Conservation (phyloP, 2,888 invertebrate genomes). For the Lasioglossum vierecki region DNA sequence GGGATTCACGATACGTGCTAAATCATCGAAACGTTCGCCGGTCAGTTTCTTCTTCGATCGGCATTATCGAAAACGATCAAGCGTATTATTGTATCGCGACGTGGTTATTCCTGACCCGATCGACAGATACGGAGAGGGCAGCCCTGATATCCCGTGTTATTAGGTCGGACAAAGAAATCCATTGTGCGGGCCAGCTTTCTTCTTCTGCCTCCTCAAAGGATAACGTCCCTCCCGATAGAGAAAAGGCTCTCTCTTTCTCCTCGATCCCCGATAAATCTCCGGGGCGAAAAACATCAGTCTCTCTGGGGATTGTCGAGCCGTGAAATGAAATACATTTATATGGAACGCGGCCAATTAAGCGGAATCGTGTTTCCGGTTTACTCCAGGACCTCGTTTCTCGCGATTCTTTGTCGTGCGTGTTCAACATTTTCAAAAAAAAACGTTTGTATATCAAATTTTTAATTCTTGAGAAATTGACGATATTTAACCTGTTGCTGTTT, state of each 20-base stretch:
- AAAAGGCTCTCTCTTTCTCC: constrained; percentile 30
- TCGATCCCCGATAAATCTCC: constrained; percentile 49
- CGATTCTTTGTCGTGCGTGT: not conserved
- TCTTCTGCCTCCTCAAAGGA: constrained; percentile 48
- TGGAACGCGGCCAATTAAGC: constrained; percentile 40
- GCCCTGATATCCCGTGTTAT: constrained; percentile 66
- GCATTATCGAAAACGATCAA: constrained; percentile 66
- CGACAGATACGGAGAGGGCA: constrained; percentile 57
- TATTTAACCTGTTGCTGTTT: too few species aligned
- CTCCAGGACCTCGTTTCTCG: not conserved
- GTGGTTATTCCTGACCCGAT: constrained; percentile 68
- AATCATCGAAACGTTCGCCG: constrained; percentile 54
- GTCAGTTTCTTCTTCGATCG: constrained; percentile 27
- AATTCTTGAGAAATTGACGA: too few species aligned
- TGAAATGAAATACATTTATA: constrained; percentile 49
- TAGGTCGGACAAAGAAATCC: constrained; percentile 70
- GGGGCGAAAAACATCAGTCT: constrained; percentile 24
- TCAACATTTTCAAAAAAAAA: not conserved
- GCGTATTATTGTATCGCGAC: constrained; percentile 70
- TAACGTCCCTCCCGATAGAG: constrained; percentile 55
- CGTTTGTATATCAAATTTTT: too few species aligned
- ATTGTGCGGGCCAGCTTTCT: constrained; percentile 63
- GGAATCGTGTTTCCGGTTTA: not conserved
- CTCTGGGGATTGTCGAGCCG: constrained; percentile 19
- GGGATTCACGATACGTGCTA: constrained; percentile 48